Evolutionary conservation across 2,113 vertebrate genomes (phyloP).

Genomic region (Erythrolamprus reginae): DNA sequence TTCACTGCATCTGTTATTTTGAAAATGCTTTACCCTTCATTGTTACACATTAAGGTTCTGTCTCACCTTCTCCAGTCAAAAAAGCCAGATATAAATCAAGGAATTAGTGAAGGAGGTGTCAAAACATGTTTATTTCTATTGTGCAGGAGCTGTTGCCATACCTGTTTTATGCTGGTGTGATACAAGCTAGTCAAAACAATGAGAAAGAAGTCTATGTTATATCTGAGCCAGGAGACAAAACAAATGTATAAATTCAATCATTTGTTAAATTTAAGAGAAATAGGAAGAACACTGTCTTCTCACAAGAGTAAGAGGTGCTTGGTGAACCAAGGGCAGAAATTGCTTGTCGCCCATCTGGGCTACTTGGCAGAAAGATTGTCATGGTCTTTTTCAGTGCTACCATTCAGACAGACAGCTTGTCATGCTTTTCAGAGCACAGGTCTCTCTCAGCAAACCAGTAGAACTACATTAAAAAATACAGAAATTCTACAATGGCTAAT

Average conservation of each 20-base stretch:
- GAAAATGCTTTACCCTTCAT: neutral
- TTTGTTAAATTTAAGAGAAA: conserved; percentile 34
- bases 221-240: conserved; percentile 40
- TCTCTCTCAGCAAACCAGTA: conserved; percentile 15
- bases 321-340: conserved; percentile 34
- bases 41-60: neutral
- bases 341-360: conserved; percentile 42
- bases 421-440: neutral
- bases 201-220: conserved; percentile 31
- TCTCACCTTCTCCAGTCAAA: neutral
- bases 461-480: neutral
- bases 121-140: conserved; percentile 36
- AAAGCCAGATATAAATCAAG: neutral
- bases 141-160: conserved; percentile 7
- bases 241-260: conserved; percentile 29
- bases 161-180: conserved; percentile 42
- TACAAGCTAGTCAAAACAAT: conserved; percentile 15
- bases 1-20: neutral
- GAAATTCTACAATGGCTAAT: neutral
- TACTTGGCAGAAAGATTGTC: conserved; percentile 44
- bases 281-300: conserved; percentile 2
- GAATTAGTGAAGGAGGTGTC: conserved; percentile 22
- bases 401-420: conserved; percentile 17
- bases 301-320: conserved; percentile 18
- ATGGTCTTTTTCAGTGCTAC: conserved; percentile 19